phyloP scores from a whole-genome alignment of 2,888 invertebrate genomes.

The Boloria euphrosyne region DNA sequence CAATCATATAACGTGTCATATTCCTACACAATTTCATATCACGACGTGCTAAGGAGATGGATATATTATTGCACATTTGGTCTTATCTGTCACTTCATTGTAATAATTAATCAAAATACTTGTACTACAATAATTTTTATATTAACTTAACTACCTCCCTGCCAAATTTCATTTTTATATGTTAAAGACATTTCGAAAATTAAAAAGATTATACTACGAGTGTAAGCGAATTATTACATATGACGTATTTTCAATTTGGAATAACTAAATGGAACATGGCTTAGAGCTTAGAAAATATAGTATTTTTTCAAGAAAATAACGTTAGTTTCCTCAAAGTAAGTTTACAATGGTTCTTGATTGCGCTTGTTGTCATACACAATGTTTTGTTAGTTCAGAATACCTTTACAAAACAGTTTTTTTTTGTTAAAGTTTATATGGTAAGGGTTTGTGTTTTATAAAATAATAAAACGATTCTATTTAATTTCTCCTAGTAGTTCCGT shows the following conservation, averaged over 20 bases:
- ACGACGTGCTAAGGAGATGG: background rate
- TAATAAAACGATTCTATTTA: too few relatives aligned
- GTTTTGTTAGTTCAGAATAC: conserved; percentile 20
- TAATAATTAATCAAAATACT: background rate
- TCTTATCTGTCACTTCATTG: conserved; percentile 2
- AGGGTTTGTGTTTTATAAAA: too few relatives aligned
- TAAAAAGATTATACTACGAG: too few relatives aligned
- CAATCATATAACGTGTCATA: conserved; percentile 13
- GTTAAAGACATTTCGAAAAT: too few relatives aligned
- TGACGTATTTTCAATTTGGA: background rate
- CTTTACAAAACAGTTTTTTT: conserved; percentile 1
- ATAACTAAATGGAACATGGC: background rate
- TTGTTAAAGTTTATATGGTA: background rate
- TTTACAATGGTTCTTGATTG: conserved; percentile 28
- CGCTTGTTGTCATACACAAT: conserved; percentile 24
- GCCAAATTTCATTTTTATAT: too few relatives aligned
- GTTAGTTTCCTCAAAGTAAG: conserved; percentile 21
- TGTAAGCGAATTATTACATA: too few relatives aligned
- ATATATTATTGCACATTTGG: conserved; percentile 4
- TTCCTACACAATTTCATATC: background rate
- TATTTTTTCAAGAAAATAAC: conserved; percentile 10
- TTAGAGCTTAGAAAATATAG: conserved; percentile 3
- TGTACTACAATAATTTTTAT: background rate
- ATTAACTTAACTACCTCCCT: too few relatives aligned
- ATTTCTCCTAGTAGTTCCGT: too few relatives aligned